Conservation (phyloP, 2,888 invertebrate genomes). For the Yponomeuta evonymella region DNA sequence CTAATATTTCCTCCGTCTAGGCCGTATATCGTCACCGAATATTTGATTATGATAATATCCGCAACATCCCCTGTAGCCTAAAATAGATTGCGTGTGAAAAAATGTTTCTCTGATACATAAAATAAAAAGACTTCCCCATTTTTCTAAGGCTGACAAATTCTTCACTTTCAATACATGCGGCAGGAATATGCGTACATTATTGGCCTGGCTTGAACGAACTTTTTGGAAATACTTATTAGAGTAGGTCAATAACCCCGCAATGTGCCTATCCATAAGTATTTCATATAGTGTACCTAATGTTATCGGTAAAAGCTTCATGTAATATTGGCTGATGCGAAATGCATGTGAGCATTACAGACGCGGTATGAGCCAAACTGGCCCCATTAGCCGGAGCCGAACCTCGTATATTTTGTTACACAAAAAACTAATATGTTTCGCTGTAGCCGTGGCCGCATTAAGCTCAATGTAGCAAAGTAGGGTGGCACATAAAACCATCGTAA, state of each 20-base stretch:
- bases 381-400: slow-evolving; percentile 30
- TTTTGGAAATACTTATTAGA: background rate
- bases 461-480: slow-evolving; percentile 35
- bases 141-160: background rate
- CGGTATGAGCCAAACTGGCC: slow-evolving; percentile 36
- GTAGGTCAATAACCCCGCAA: background rate
- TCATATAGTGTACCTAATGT: background rate
- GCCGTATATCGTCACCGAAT: background rate
- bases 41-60: slow-evolving; percentile 1
- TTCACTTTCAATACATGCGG: background rate
- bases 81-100: background rate
- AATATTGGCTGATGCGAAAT: slow-evolving; percentile 34
- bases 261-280: background rate
- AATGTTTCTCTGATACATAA: background rate
- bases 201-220: background rate
- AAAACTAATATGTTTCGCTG: slow-evolving; percentile 42
- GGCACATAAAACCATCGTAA: slow-evolving; percentile 54
- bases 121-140: background rate
- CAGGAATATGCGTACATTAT: background rate
- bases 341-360: slow-evolving; percentile 48
- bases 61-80: background rate
- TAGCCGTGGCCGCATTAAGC: slow-evolving; percentile 29
- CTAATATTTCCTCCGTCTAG: background rate
- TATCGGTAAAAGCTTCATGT: background rate
- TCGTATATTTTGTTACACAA: slow-evolving; percentile 43